These are phyloP conservation scores for Oncorhynchus tshawytscha DNA, from an alignment of 2,113 vertebrate species.

Conservation along the genomic window DNA sequence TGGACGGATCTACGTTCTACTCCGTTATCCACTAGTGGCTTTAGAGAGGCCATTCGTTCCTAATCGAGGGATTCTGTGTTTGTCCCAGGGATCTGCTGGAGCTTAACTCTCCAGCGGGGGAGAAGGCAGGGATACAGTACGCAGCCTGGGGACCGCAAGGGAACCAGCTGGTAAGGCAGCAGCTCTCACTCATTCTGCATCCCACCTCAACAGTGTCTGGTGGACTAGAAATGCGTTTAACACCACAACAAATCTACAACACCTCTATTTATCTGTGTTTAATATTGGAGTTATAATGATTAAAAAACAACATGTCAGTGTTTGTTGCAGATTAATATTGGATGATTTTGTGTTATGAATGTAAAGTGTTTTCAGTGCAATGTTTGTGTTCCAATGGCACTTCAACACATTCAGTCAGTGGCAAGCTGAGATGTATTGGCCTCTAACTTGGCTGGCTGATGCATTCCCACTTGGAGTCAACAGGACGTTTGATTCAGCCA, in stretches of 20 bases:
- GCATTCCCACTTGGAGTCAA: slow-evolving; percentile 45
- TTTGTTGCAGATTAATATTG: background rate
- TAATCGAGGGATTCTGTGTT: slow-evolving; percentile 26
- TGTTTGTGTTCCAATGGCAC: slow-evolving; percentile 42
- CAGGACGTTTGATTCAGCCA: slow-evolving; percentile 22
- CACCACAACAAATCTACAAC: background rate
- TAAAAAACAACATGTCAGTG: background rate
- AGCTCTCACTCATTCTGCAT: background rate
- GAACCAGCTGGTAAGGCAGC: slow-evolving; percentile 75
- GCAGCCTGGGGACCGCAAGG: slow-evolving; percentile 78
- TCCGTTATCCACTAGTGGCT: slow-evolving; percentile 8
- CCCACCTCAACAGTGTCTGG: slow-evolving; percentile 1
- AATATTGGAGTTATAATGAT: background rate
- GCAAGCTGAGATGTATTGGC: slow-evolving; percentile 48
- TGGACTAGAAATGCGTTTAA: background rate
- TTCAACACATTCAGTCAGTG: slow-evolving; percentile 50
- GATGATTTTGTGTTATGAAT: slow-evolving; percentile 23
- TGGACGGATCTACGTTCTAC: slow-evolving; percentile 43
- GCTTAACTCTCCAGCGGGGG: slow-evolving; percentile 59
- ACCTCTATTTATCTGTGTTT: background rate
- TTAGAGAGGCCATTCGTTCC: slow-evolving; percentile 16
- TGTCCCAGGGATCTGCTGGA: slow-evolving; percentile 71
- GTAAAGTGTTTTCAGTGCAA: slow-evolving; percentile 40
- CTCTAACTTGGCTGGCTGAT: slow-evolving; percentile 37
- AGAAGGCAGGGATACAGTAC: slow-evolving; percentile 64